Conservation (phyloP, 2,888 invertebrate genomes). For the Schrankia costaestrigalis region DNA sequence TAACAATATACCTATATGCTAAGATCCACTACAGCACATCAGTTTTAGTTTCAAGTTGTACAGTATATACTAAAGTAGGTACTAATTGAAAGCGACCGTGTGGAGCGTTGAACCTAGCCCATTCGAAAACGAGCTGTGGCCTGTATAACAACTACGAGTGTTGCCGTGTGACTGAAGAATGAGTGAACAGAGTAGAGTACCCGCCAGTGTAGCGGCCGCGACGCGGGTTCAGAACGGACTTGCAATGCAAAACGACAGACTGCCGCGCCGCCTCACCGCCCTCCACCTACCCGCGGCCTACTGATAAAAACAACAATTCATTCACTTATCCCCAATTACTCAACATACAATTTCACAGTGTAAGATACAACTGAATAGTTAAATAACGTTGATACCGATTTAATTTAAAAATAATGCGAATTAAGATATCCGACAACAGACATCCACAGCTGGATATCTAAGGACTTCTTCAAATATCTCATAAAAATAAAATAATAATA, state of each 20-base stretch:
- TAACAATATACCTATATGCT: constrained; percentile 12
- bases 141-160: constrained; percentile 70
- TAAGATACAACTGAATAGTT: too few species aligned
- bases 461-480: too few species aligned
- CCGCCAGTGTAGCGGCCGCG: constrained; percentile 39
- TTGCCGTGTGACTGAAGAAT: constrained; percentile 73
- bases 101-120: constrained; percentile 22
- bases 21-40: constrained; percentile 16
- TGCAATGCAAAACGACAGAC: constrained; percentile 58
- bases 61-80: constrained; percentile 10
- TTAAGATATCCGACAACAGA: too few species aligned
- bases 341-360: background rate
- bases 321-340: constrained; percentile 39
- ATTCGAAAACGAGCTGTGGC: constrained; percentile 50
- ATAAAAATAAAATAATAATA: too few species aligned
- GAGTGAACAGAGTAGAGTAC: constrained; percentile 42
- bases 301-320: constrained; percentile 41
- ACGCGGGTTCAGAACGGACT: constrained; percentile 46
- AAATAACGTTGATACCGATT: too few species aligned
- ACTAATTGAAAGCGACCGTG: constrained; percentile 22
- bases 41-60: constrained; percentile 8
- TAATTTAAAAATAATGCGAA: too few species aligned
- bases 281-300: constrained; percentile 38
- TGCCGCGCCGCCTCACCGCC: constrained; percentile 27
- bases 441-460: too few species aligned